phyloP scores from a whole-genome alignment of 2,797 vertebrate genomes.

The Ara ararauna region DNA sequence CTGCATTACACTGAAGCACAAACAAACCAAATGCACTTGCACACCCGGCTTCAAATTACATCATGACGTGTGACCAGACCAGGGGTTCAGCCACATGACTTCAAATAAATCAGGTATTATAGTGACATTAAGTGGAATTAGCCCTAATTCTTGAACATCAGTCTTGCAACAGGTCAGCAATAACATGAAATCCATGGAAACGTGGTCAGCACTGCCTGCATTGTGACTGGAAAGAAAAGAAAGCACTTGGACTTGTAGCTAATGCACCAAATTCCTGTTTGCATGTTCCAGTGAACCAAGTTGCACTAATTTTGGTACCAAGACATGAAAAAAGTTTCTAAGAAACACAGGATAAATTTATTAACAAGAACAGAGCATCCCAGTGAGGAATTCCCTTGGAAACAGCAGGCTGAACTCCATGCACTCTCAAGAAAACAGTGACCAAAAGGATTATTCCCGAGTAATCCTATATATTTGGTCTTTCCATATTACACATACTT shows the following conservation, averaged over 20 bases:
- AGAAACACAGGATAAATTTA: constrained; percentile 43
- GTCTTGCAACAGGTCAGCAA: neutral
- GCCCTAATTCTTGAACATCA: neutral
- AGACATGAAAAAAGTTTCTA: neutral
- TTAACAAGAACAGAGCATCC: constrained; percentile 30
- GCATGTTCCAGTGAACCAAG: neutral
- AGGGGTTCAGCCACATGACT: neutral
- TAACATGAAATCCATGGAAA: neutral
- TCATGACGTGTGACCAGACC: fast-evolving
- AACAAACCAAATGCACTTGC: neutral
- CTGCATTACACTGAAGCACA: neutral
- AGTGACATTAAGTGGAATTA: neutral
- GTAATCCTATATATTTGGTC: neutral
- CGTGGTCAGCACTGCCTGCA: neutral
- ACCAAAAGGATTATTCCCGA: neutral
- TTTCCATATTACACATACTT: neutral
- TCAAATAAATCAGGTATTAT: neutral
- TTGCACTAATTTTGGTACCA: constrained; percentile 35
- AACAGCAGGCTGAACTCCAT: neutral
- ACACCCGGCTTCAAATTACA: neutral
- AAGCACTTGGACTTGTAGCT: neutral
- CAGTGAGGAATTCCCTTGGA: constrained; percentile 28
- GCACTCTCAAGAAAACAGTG: neutral
- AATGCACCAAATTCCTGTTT: neutral
- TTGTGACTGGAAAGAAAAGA: neutral